Evolutionary conservation across 2,797 vertebrate species (phyloP).

Genomic region (Cirrhinus molitorella): DNA sequence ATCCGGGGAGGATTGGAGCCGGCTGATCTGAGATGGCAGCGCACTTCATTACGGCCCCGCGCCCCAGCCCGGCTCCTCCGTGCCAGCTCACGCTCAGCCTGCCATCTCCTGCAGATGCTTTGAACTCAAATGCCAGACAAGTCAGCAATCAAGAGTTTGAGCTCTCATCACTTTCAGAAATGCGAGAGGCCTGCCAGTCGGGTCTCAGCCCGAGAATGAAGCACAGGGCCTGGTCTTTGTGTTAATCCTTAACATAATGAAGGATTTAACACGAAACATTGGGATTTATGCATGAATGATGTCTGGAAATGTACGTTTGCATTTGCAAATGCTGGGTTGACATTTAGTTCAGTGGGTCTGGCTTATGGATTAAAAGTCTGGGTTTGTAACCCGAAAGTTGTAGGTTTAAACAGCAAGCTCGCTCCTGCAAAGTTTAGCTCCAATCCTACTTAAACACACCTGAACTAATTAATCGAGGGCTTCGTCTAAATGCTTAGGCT

Average conservation of each 20-base stretch:
- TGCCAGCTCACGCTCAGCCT: conserved; percentile 17
- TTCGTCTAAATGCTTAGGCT: neutral
- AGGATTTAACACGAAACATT: conserved; percentile 21
- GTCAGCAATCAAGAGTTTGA: conserved; percentile 48
- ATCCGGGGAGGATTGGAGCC: conserved; percentile 43
- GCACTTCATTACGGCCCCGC: neutral
- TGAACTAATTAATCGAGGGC: neutral
- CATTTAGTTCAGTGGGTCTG: conserved; percentile 23
- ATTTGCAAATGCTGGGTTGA: conserved; percentile 4
- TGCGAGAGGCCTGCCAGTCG: conserved; percentile 16
- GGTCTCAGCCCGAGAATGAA: conserved; percentile 3
- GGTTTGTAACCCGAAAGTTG: neutral
- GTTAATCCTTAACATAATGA: conserved; percentile 45
- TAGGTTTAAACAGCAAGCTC: neutral
- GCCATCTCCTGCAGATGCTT: conserved; percentile 28
- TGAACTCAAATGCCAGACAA: conserved; percentile 53
- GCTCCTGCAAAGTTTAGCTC: neutral
- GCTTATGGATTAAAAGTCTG: conserved; percentile 25
- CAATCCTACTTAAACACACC: neutral
- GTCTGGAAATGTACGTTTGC: neutral
- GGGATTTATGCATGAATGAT: conserved; percentile 15
- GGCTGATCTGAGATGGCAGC: conserved; percentile 22
- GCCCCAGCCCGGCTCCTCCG: conserved; percentile 16
- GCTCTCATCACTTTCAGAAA: conserved; percentile 44
- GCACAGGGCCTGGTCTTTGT: neutral